These are phyloP conservation scores for Pluvianellus socialis DNA, from an alignment of 2,113 vertebrate genomes.

Conservation along the genomic window DNA sequence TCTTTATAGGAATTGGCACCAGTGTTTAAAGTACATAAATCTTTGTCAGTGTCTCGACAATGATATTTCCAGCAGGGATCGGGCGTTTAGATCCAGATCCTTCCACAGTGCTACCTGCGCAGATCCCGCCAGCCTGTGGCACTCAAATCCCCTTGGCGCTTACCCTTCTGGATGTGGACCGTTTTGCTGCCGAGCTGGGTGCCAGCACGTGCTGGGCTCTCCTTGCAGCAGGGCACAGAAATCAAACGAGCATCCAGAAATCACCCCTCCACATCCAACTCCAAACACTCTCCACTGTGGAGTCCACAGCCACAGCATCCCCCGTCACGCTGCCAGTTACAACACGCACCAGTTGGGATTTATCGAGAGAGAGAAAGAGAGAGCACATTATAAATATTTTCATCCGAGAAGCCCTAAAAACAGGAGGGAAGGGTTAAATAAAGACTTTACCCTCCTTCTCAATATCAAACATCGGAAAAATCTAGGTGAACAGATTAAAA, in stretches of 20 bases:
- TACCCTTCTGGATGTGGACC: not conserved
- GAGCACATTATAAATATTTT: not conserved
- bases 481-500: not conserved
- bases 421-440: not conserved
- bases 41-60: not conserved
- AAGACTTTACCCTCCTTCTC: not conserved
- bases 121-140: not conserved
- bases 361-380: fast-evolving
- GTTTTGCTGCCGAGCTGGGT: not conserved
- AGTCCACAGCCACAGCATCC: not conserved
- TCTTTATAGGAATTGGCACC: not conserved
- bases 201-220: not conserved
- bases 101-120: not conserved
- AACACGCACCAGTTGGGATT: not conserved
- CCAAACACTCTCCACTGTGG: not conserved
- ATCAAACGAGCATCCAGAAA: not conserved
- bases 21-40: not conserved
- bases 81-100: not conserved
- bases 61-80: not conserved
- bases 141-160: not conserved
- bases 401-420: not conserved
- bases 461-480: not conserved
- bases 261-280: not conserved
- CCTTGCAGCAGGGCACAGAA: not conserved
- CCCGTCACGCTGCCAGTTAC: fast-evolving